Evolutionary conservation across 2,888 invertebrate species (phyloP).

Genomic region (Drosophila koepferae): DNA sequence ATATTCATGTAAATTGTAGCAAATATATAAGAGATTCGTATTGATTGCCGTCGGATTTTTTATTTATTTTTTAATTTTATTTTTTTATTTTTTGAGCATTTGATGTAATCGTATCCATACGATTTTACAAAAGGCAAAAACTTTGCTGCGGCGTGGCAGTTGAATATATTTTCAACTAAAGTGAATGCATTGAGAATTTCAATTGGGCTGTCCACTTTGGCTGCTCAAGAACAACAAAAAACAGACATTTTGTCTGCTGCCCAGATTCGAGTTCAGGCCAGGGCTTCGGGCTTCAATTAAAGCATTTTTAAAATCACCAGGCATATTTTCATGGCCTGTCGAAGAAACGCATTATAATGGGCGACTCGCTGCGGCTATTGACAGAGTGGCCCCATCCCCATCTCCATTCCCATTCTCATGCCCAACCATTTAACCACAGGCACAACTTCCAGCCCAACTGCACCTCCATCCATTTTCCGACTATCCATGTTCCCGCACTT

Average conservation of each 20-base stretch:
- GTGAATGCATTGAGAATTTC: conserved; percentile 75
- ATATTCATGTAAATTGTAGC: not conserved
- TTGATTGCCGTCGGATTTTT: conserved; percentile 61
- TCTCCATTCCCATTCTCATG: not conserved
- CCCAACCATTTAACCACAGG: not conserved
- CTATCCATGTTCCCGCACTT: conserved; percentile 58
- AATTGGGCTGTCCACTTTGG: conserved; percentile 74
- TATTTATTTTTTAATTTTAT: too few relatives aligned
- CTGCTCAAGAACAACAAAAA: conserved; percentile 60
- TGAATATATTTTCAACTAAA: conserved; percentile 56
- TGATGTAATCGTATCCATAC: not conserved
- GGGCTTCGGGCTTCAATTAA: conserved; percentile 67
- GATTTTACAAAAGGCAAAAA: conserved; percentile 7
- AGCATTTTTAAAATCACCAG: conserved; percentile 77
- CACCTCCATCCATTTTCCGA: conserved; percentile 9
- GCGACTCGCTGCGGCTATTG: conserved; percentile 54
- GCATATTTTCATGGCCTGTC: conserved; percentile 81
- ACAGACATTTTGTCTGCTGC: conserved; percentile 76
- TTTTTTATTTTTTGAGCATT: conserved; percentile 22
- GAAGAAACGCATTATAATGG: conserved; percentile 79
- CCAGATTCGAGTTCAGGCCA: conserved; percentile 36
- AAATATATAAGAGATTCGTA: not conserved
- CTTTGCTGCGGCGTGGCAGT: conserved; percentile 15
- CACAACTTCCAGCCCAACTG: conserved; percentile 1
- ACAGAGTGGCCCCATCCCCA: conserved; percentile 5